Evolutionary conservation across 2,888 invertebrate genomes (phyloP).

Genomic region (Choreutis nemorana): DNA sequence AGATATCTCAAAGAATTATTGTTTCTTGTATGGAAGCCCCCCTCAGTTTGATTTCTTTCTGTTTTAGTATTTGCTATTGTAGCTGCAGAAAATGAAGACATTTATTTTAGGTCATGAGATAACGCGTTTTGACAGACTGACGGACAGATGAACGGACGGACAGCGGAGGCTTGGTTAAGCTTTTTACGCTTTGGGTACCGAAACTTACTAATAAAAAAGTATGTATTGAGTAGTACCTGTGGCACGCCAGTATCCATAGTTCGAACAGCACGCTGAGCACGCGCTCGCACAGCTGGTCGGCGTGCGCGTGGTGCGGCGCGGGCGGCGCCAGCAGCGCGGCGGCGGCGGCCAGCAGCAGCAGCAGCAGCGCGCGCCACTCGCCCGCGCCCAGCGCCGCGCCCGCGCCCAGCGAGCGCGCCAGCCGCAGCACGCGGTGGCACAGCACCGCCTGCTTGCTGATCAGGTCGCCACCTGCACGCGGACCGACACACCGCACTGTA

Average conservation of each 20-base stretch:
- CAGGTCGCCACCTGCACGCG: constrained; percentile 77
- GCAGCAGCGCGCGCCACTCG: constrained; percentile 90
- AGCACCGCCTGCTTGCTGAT: constrained; percentile 93
- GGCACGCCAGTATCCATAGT: constrained; percentile 71
- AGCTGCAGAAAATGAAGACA: no score
- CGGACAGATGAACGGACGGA: no score
- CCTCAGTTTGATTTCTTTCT: no score
- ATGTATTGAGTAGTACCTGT: no score
- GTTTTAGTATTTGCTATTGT: no score
- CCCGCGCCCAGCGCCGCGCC: constrained; percentile 73
- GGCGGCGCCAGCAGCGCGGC: constrained; percentile 92
- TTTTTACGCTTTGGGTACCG: no score
- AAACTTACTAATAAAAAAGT: no score
- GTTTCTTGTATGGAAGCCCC: no score
- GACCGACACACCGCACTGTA: constrained; percentile 8
- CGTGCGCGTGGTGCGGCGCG: constrained; percentile 92
- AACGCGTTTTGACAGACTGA: no score
- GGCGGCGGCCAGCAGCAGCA: constrained; percentile 84
- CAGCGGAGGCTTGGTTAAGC: no score
- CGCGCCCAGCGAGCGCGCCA: constrained; percentile 74
- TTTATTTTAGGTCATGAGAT: no score
- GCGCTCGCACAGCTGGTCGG: constrained; percentile 92
- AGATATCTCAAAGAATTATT: no score
- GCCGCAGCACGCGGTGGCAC: constrained; percentile 88
- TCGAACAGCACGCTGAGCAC: constrained; percentile 94